Evolutionary conservation across 2,888 invertebrate species (phyloP).

Genomic region (Drosophila gaucha): DNA sequence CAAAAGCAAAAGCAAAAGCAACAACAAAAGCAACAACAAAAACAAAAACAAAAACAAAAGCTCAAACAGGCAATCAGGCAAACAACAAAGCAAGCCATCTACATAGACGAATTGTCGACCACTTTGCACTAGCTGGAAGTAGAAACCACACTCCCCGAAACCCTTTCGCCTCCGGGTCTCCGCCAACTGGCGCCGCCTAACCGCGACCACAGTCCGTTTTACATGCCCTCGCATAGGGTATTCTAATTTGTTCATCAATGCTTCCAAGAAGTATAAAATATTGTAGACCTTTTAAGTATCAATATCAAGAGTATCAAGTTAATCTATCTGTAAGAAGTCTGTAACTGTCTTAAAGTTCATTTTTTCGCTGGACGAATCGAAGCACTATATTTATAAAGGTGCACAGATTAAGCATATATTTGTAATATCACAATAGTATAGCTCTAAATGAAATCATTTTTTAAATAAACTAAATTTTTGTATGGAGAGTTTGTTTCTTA

Average conservation of each 20-base stretch:
- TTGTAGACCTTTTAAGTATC: no score
- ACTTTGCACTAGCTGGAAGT: constrained; percentile 18
- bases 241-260: background rate
- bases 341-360: no score
- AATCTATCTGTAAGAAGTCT: no score
- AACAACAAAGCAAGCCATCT: constrained; percentile 48
- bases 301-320: no score
- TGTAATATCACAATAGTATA: no score
- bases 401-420: no score
- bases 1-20: constrained; percentile 23
- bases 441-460: no score
- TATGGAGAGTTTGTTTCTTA: no score
- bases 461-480: no score
- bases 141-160: constrained; percentile 1
- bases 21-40: constrained; percentile 25
- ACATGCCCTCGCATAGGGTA: background rate
- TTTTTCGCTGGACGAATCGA: no score
- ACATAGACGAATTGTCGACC: constrained; percentile 29
- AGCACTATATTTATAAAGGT: no score
- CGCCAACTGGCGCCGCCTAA: constrained; percentile 28
- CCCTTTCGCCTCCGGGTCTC: constrained; percentile 31
- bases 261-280: no score
- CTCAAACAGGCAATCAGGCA: constrained; percentile 44
- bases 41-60: constrained; percentile 21
- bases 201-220: constrained; percentile 26